Conservation (phyloP, 2,113 vertebrate species). For the Scatophagus argus region DNA sequence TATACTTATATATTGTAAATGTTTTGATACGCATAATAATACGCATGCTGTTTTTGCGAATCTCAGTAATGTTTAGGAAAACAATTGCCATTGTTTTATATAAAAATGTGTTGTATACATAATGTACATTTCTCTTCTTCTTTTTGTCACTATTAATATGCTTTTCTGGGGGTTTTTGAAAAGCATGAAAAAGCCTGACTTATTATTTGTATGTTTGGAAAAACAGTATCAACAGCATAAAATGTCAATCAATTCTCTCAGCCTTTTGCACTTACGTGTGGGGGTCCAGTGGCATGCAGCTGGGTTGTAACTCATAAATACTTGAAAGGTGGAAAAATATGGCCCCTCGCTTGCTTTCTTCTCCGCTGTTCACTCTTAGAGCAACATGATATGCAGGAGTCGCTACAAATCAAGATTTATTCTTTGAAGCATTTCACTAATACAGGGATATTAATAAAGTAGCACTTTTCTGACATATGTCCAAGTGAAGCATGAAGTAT, state of each 20-base stretch:
- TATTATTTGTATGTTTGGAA: conserved; percentile 70
- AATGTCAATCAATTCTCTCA: conserved; percentile 45
- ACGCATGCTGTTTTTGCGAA: conserved; percentile 87
- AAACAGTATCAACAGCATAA: conserved; percentile 63
- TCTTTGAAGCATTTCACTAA: conserved; percentile 33
- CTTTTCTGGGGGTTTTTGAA: conserved; percentile 81
- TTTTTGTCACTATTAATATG: conserved; percentile 73
- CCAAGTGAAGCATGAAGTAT: too few relatives aligned
- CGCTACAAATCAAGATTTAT: conserved; percentile 26
- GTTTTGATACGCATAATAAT: conserved; percentile 91
- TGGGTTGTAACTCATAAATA: conserved; percentile 48
- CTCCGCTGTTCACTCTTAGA: conserved; percentile 17
- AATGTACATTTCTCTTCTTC: conserved; percentile 72
- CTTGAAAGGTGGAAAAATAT: conserved; percentile 41
- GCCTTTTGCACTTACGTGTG: conserved; percentile 75
- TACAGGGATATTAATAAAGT: conserved; percentile 73
- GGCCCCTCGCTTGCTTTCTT: conserved; percentile 2
- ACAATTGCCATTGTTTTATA: conserved; percentile 75
- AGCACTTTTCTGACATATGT: conserved; percentile 80
- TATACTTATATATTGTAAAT: conserved; percentile 86
- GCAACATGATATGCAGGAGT: conserved; percentile 20
- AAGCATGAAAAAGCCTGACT: conserved; percentile 80
- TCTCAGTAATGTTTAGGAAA: conserved; percentile 73
- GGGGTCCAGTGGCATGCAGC: conserved; percentile 70
- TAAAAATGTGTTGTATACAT: conserved; percentile 72